Base-by-base conservation (phyloP, 2,797 vertebrate species). In the Helarctos malayanus region DNA sequence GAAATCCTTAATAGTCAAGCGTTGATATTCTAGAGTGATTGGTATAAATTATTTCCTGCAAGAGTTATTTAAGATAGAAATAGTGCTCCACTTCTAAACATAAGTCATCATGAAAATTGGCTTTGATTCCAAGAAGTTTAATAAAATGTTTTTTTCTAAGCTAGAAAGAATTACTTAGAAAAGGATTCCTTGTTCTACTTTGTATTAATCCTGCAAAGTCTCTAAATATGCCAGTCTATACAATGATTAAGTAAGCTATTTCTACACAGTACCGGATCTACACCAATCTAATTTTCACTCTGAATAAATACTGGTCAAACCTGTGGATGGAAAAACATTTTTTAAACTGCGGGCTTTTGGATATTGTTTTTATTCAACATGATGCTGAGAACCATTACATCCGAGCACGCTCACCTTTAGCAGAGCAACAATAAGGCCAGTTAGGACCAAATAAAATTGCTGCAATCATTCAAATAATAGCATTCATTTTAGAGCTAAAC, bases 61-160 rank as follows among this genome's bases (percentile, higher is more conserved):
- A 93, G 80, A 87, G 5, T 73, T 89, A 95, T n/a, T 92, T 95
- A 79, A 94, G 45, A 92, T 86, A 18, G 95, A 96, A 78, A 86
- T 2, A 94, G 71, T 41, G 10, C 15, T 91, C 92, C 10, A 54
- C 69, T 90, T 94, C 52, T 73, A 83, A 96, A 80, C 6, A 52
- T 41, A 83, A 89, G 41, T 71, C 12, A 90, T 52, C 63, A 91
- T 69, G 80, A 63, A 89, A 79, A 89, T 73, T 57, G 73, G 14
- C 41, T 86, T 78, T 79, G 19, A 63, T 73, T 85, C 85, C 3
- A 78, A 59, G 88, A 93, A 75, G 49, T 59, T 91, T 71, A 69
- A 71, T 79, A 69, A 87, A 76, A 71, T 78, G 21, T 80, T 82
- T 83, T 18, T 82, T 82, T 94, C 12, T 76, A 75, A 84, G 19